phyloP scores from a whole-genome alignment of 2,888 invertebrate species.

The Eilema depressum region DNA sequence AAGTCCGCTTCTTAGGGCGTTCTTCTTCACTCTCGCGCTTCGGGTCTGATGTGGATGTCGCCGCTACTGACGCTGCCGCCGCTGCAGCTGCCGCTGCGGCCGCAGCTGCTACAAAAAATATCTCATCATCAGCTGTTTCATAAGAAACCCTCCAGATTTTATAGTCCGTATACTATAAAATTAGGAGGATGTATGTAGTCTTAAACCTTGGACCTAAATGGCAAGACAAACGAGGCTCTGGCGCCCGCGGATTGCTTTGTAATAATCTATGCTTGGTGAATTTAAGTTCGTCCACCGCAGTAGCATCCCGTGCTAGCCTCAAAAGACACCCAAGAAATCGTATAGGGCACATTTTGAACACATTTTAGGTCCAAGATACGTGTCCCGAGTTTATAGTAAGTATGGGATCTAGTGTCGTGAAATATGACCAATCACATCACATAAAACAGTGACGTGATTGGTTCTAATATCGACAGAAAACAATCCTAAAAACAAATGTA shows the following conservation, averaged over 20 bases:
- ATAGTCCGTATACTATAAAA: too few species aligned
- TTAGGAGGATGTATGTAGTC: too few species aligned
- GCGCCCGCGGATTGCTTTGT: too few species aligned
- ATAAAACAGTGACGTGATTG: neutral
- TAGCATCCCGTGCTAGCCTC: too few species aligned
- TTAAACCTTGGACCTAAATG: too few species aligned
- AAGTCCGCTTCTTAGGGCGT: slow-evolving; percentile 77
- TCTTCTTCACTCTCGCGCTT: slow-evolving; percentile 77
- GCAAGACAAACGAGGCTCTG: too few species aligned
- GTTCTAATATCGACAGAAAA: neutral
- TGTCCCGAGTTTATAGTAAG: too few species aligned
- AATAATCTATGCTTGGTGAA: too few species aligned
- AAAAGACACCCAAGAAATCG: too few species aligned
- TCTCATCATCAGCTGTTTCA: neutral
- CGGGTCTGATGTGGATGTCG: slow-evolving; percentile 58
- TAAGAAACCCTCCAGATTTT: neutral
- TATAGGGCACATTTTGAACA: too few species aligned
- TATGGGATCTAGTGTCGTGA: neutral
- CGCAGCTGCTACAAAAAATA: slow-evolving; percentile 21
- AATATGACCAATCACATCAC: neutral
- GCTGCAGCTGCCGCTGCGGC: slow-evolving; percentile 29
- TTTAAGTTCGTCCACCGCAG: too few species aligned
- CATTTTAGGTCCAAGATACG: too few species aligned
- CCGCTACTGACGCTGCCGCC: slow-evolving; percentile 39
- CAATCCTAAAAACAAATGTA: neutral